Evolutionary conservation across 2,797 vertebrate genomes (phyloP).

Genomic region (Podarcis siculus): DNA sequence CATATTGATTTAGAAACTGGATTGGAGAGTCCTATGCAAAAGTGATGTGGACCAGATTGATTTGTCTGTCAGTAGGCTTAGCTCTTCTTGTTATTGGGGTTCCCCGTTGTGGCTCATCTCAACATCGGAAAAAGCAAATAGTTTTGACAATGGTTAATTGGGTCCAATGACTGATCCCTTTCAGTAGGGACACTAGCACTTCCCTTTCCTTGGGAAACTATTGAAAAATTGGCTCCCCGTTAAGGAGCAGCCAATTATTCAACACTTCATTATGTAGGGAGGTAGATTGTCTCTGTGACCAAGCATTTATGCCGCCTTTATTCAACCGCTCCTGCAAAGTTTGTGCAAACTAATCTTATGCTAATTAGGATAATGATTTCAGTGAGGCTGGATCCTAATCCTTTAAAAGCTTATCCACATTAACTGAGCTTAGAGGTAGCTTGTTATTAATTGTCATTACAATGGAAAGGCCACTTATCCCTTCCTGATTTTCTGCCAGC

Average conservation of each 20-base stretch:
- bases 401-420: conserved; percentile 50
- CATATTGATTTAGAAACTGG: neutral
- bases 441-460: conserved; percentile 53
- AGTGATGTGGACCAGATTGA: neutral
- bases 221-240: neutral
- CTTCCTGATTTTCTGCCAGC: neutral
- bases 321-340: conserved; percentile 38
- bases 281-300: conserved; percentile 15
- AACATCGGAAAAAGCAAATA: neutral
- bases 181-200: neutral
- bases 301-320: conserved; percentile 33
- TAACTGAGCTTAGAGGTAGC: conserved; percentile 51
- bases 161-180: neutral
- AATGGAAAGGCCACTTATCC: conserved; percentile 21
- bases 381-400: conserved; percentile 55
- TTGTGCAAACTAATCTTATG: conserved; percentile 41
- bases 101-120: too few species aligned
- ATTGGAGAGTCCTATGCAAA: neutral
- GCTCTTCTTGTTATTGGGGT: neutral
- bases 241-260: neutral
- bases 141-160: neutral
- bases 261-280: conserved; percentile 31
- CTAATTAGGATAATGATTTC: conserved; percentile 64
- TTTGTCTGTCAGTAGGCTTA: neutral
- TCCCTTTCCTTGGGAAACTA: neutral